A percentile compares a stretch with the other conserved stretches of the same genome.
These are phyloP conservation scores for Potorous gilbertii DNA, from an alignment of 2,797 vertebrate genomes.

Conservation along the genomic window DNA sequence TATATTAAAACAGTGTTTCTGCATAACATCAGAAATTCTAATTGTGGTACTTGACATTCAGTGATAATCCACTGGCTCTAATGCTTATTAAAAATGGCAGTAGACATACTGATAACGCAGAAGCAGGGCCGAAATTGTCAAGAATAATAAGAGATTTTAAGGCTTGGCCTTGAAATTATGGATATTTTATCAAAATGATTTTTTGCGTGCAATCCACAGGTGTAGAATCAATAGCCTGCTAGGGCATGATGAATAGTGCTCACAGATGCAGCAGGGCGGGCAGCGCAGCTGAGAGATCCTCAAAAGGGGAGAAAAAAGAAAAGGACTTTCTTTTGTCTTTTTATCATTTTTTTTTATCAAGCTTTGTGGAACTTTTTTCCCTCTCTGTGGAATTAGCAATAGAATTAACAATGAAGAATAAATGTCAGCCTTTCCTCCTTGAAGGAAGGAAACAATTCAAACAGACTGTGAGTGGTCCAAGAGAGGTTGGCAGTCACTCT, in stretches of 20 bases:
- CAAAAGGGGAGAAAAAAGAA: constrained; percentile 42
- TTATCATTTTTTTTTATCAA: constrained; percentile 71
- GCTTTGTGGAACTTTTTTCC: constrained; percentile 62
- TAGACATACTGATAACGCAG: constrained; percentile 56
- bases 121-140: constrained; percentile 65
- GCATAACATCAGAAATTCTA: constrained; percentile 79
- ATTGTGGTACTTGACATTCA: constrained; percentile 79
- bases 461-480: constrained; percentile 16
- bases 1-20: constrained; percentile 73
- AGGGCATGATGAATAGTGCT: constrained; percentile 38
- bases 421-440: constrained; percentile 57
- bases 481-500: constrained; percentile 12
- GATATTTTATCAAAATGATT: constrained; percentile 68
- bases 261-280: constrained; percentile 61
- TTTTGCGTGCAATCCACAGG: constrained; percentile 67
- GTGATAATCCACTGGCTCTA: constrained; percentile 77
- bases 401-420: constrained; percentile 74
- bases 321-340: constrained; percentile 50
- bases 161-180: constrained; percentile 71
- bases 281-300: constrained; percentile 52
- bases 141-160: constrained; percentile 71
- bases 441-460: constrained; percentile 42
- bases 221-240: constrained; percentile 68
- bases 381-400: constrained; percentile 62
- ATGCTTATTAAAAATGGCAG: constrained; percentile 81